Evolutionary conservation across 1,140 invertebrate genomes (phyloP).

Genomic region (Diorhabda carinulata): DNA sequence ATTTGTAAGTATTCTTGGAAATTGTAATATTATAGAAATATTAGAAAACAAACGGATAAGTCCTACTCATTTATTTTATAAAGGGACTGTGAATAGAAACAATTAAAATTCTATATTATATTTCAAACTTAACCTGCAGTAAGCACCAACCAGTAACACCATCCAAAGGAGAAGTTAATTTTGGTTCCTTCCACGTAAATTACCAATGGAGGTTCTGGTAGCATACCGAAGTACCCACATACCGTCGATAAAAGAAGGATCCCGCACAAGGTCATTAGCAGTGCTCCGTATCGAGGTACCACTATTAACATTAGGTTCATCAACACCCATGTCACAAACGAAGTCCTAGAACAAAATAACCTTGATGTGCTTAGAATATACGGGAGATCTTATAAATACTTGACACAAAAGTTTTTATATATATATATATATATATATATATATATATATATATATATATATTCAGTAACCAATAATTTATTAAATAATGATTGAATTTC

Average conservation of each 20-base stretch:
- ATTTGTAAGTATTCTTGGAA: too few species aligned
- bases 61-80: too few species aligned
- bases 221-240: conserved; percentile 75
- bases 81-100: too few species aligned
- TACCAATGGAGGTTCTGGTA: conserved; percentile 75
- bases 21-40: too few species aligned
- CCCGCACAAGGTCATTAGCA: conserved; percentile 79
- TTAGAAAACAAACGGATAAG: too few species aligned
- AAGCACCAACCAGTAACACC: conserved; percentile 90
- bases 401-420: too few species aligned
- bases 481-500: too few species aligned
- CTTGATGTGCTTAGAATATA: background rate
- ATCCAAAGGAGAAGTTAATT: conserved; percentile 79
- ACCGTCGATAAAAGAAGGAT: conserved; percentile 71
- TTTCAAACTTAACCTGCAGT: conserved; percentile 63
- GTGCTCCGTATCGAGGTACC: conserved; percentile 89
- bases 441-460: too few species aligned
- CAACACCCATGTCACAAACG: conserved; percentile 84
- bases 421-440: too few species aligned
- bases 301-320: conserved; percentile 89
- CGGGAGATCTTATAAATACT: too few species aligned
- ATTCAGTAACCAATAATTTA: too few species aligned
- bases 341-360: conserved; percentile 62
- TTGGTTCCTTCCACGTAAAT: conserved; percentile 81
- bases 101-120: too few species aligned